Base-by-base conservation (phyloP, 2,888 invertebrate species). In the Himalopsyche anomala region DNA sequence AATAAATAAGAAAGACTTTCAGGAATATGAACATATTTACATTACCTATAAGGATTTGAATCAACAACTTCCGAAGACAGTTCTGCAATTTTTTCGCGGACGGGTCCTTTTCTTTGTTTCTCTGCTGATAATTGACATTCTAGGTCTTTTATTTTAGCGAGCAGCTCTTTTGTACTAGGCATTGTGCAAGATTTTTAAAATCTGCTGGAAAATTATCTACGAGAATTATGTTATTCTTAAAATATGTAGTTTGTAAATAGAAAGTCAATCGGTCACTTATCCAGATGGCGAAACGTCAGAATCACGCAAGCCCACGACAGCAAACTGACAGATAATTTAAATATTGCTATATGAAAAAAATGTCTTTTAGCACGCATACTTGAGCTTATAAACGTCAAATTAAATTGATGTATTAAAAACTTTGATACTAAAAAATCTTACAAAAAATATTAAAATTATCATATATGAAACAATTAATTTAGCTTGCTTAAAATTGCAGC, bases 51-150 rank as follows among this genome's bases (percentile, higher is more conserved):
- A 0, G 99, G 99, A 94, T 99, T 99, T 1, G 98, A 96, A 92
- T 99, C 99, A 15, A 98, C 96, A 12, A 99, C 99, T 94, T 99
- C 98, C 0, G 97, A 95, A 79, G 98, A 98, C 97, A 99, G 99
- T 90, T 96, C 94, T 36, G 95, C 94, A 89, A 98, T 98, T 94
- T 96, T 98, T 89, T 95, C 92, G 85, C 98, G 93, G n/a, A 90
- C 91, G 56, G 92, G 91, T 15, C 90, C 92, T 56, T 90, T 90
- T 90, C 91, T 91, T 86, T 91, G 91, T 88, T 92, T 92, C 45
- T 91, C 91, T 40, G 91, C 91, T 6, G 94, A 94, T 42, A 97
- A 91, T 90, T 95, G 94, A 9, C 92, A 92, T 90, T 96, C 95
- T 83, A 97, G 91, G 86, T 95, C 94, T 85, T 93, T 92, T 28